A percentile compares a stretch with the other conserved stretches of the same genome.
phyloP scores from a whole-genome alignment of 2,797 vertebrate genomes.

The Pantherophis alleghaniensis region DNA sequence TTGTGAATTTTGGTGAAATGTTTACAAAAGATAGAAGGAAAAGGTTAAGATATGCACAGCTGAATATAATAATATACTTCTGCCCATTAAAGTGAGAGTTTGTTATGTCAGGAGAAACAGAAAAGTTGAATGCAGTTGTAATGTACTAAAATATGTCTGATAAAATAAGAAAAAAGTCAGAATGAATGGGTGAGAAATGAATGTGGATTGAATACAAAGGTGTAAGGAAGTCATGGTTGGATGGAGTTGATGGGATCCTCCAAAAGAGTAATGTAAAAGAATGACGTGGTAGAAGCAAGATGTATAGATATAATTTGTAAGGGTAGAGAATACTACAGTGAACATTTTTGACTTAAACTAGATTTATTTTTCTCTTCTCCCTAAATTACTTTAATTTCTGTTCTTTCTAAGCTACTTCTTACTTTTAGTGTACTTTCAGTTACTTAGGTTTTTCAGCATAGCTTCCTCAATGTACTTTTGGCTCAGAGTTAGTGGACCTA shows the following conservation, averaged over 20 bases:
- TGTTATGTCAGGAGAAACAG: not conserved
- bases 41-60: not conserved
- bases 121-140: not conserved
- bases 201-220: not conserved
- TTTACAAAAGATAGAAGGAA: not conserved
- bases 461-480: not conserved
- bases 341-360: not conserved
- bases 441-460: not conserved
- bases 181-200: not conserved
- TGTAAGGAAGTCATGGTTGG: not conserved
- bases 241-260: not conserved
- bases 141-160: not conserved
- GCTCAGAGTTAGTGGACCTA: not conserved
- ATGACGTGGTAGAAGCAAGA: not conserved
- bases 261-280: not conserved
- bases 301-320: not conserved
- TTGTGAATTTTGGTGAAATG: not conserved
- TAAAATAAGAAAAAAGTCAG: not conserved
- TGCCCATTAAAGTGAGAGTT: not conserved
- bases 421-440: not conserved
- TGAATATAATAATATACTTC: not conserved
- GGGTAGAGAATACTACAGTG: not conserved
- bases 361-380: not conserved
- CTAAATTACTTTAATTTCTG: not conserved
- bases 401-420: not conserved